Percentiles rank a stretch among this genome's conserved stretches.
Evolutionary conservation across 2,113 vertebrate genomes (phyloP).

Genomic region (Dasyprocta punctata): DNA sequence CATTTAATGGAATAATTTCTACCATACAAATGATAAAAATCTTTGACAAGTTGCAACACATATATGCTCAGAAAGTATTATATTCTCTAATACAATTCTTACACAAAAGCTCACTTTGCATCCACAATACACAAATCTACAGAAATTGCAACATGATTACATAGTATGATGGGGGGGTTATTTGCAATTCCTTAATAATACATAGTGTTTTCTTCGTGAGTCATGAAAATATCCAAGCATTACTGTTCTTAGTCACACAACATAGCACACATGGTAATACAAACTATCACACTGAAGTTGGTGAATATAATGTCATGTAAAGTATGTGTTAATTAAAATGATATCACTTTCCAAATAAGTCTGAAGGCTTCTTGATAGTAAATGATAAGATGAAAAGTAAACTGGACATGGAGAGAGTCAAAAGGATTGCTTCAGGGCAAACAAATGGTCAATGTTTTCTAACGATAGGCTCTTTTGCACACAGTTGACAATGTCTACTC

Average conservation of each 20-base stretch:
- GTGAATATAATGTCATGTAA: not conserved
- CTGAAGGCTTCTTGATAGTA: not conserved
- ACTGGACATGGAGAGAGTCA: not conserved
- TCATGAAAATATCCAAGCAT: not conserved
- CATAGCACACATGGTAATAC: not conserved
- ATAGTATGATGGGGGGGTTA: not conserved
- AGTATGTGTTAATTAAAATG: not conserved
- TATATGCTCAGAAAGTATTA: not conserved
- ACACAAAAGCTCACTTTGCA: not conserved
- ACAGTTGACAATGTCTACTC: not conserved
- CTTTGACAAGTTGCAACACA: not conserved
- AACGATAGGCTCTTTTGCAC: not conserved
- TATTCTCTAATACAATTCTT: not conserved
- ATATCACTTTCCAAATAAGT: not conserved
- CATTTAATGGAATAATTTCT: not conserved
- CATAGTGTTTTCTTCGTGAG: accelerated
- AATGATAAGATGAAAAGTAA: not conserved
- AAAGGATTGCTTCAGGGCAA: not conserved
- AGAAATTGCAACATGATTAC: not conserved
- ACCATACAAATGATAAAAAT: not conserved
- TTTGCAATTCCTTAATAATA: not conserved
- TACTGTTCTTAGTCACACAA: not conserved
- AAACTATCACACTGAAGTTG: not conserved
- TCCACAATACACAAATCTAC: not conserved
- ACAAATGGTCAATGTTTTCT: not conserved